These are phyloP conservation scores for Phaedon cochleariae DNA, from an alignment of 2,888 invertebrate genomes.

Conservation along the genomic window DNA sequence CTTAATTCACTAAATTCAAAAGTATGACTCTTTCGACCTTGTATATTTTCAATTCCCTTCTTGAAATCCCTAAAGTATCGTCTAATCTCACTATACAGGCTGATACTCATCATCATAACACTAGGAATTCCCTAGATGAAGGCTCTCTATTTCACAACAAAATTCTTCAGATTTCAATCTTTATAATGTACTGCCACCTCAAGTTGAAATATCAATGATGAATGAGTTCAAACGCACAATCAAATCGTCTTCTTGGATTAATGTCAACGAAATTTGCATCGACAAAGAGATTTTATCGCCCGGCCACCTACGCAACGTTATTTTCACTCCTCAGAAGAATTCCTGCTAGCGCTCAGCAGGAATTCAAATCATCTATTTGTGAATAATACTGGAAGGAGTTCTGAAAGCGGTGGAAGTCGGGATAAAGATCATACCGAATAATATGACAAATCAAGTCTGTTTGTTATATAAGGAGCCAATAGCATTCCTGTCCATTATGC, in stretches of 20 bases:
- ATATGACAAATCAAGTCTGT: slow-evolving; percentile 15
- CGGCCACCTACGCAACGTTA: not conserved
- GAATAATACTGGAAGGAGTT: not conserved
- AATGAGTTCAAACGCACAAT: too few species aligned
- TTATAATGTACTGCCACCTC: not conserved
- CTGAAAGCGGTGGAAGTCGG: not conserved
- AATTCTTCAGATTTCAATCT: not conserved
- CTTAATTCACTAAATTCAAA: not conserved
- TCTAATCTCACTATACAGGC: too few species aligned
- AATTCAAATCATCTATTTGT: not conserved
- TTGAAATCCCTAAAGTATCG: not conserved
- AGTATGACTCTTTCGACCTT: not conserved
- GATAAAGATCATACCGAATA: not conserved
- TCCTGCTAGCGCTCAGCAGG: not conserved
- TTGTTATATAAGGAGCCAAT: slow-evolving; percentile 2
- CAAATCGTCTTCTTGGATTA: too few species aligned
- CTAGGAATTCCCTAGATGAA: not conserved
- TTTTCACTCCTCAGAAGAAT: not conserved
- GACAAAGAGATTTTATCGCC: not conserved
- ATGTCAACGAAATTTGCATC: not conserved
- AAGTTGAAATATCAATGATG: too few species aligned
- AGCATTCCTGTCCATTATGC: not conserved
- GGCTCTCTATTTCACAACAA: not conserved
- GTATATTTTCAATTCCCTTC: not conserved
- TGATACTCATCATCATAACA: too few species aligned